These are phyloP conservation scores for Seira sanloemensis DNA, from an alignment of 2,888 invertebrate genomes.

Conservation along the genomic window DNA sequence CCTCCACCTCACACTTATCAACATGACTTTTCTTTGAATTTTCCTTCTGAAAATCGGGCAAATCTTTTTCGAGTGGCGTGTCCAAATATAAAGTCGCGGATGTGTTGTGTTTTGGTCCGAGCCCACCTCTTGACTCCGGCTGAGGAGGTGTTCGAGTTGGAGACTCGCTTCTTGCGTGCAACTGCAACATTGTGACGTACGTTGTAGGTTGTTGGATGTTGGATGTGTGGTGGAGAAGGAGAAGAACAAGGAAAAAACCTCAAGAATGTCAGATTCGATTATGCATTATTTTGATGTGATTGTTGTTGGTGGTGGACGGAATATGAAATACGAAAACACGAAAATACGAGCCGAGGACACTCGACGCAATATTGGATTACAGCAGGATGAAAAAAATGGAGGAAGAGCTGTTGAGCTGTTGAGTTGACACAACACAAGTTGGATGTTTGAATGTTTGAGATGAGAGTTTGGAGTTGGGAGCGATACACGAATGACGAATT, in stretches of 20 bases:
- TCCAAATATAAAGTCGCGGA: not conserved
- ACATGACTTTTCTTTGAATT: no score
- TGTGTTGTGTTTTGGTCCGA: not conserved
- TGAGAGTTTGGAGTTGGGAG: no score
- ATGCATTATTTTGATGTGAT: not conserved
- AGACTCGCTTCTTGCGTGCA: not conserved
- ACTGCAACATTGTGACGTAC: not conserved
- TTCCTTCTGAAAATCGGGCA: no score
- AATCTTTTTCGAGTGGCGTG: not conserved
- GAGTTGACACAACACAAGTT: no score
- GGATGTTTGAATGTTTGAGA: no score
- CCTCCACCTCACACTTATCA: not conserved
- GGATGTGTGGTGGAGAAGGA: not conserved
- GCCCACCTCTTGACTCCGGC: not conserved
- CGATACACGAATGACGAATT: no score
- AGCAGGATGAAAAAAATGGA: no score
- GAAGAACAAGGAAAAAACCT: slow-evolving; percentile 25
- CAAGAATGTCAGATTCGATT: slow-evolving; percentile 33
- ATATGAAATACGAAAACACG: no score
- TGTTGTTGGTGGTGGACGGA: no score
- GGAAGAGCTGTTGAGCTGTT: no score
- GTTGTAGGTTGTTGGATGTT: not conserved
- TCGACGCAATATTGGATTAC: no score
- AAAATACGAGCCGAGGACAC: no score
- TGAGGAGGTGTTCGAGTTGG: not conserved